These are phyloP conservation scores for Trichonephila inaurata DNA, from an alignment of 1,140 invertebrate species.

Conservation along the genomic window DNA sequence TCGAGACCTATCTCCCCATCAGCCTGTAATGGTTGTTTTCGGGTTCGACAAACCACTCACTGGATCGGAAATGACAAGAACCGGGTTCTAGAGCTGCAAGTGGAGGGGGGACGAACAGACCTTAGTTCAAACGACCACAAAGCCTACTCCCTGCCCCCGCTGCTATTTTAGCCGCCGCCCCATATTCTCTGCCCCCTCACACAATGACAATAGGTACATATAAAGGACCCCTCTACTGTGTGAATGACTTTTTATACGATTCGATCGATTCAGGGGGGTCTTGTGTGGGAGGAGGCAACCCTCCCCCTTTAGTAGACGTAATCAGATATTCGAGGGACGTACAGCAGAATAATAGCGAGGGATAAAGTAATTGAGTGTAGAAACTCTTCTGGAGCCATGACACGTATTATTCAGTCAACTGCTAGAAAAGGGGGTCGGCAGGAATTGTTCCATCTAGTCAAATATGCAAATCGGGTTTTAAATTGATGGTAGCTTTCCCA, in stretches of 20 bases:
- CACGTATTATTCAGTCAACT: conserved; percentile 67
- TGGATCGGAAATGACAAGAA: conserved; percentile 75
- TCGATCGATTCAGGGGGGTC: conserved; percentile 47
- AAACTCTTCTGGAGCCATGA: conserved; percentile 49
- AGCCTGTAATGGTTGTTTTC: conserved; percentile 74
- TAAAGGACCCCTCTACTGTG: conserved; percentile 52
- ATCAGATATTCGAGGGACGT: conserved; percentile 10
- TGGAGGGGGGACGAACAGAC: not conserved
- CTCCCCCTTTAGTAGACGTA: conserved; percentile 12
- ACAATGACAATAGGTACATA: conserved; percentile 60
- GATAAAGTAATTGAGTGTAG: conserved; percentile 69
- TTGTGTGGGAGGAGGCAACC: not conserved
- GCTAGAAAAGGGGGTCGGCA: not conserved
- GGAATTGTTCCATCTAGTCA: not conserved
- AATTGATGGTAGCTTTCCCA: not conserved
- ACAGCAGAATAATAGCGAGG: conserved; percentile 26
- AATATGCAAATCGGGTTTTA: conserved; percentile 13
- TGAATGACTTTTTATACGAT: conserved; percentile 70
- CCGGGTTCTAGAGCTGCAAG: conserved; percentile 40
- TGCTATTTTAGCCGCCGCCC: too few relatives aligned
- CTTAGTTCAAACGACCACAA: conserved; percentile 10
- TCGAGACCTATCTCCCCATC: conserved; percentile 59
- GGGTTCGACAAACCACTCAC: conserved; percentile 73
- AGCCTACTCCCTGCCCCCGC: conserved; percentile 1
- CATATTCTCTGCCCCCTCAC: not conserved